phyloP scores from a whole-genome alignment of 2,113 vertebrate species.

The Istiophorus platypterus region DNA sequence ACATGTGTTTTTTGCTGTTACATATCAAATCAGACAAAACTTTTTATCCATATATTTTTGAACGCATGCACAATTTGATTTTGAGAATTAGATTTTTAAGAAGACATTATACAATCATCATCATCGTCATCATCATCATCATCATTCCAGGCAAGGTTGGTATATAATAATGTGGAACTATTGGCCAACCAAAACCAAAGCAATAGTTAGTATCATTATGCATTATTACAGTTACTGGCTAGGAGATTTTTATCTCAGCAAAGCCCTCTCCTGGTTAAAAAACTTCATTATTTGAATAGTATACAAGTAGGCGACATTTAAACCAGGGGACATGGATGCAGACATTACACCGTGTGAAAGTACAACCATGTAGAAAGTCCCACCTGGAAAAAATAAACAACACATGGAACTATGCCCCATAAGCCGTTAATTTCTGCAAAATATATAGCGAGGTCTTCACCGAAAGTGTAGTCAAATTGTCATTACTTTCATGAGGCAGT shows the following conservation, averaged over 20 bases:
- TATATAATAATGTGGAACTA: background rate
- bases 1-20: background rate
- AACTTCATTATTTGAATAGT: background rate
- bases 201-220: background rate
- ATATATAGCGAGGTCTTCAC: background rate
- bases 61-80: too few relatives aligned
- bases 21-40: too few relatives aligned
- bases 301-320: slow-evolving; percentile 12
- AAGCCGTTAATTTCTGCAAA: background rate
- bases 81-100: background rate
- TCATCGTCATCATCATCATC: too few relatives aligned
- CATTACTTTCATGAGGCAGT: background rate
- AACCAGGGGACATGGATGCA: background rate
- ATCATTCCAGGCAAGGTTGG: background rate
- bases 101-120: background rate
- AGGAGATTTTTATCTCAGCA: background rate
- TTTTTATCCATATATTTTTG: background rate
- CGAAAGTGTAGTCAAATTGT: background rate
- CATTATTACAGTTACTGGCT: background rate
- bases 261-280: background rate
- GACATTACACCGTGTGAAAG: background rate
- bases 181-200: background rate
- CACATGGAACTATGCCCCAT: background rate
- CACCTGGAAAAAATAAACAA: background rate
- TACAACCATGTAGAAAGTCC: background rate